These are phyloP conservation scores for Hydrolagus affinis DNA, from an alignment of 2,113 vertebrate genomes.

Conservation along the genomic window DNA sequence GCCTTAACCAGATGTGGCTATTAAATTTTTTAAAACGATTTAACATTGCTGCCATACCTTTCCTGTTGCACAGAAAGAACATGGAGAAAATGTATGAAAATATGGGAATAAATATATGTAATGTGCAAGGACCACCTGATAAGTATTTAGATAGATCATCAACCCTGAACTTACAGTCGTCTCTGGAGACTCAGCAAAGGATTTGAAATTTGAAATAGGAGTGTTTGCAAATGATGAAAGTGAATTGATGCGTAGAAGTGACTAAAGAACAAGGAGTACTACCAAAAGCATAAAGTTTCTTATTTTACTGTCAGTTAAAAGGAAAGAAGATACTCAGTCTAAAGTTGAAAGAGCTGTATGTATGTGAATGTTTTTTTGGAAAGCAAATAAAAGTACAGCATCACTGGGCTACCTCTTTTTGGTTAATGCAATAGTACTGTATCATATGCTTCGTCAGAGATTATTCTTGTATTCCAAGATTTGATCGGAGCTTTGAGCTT, in stretches of 20 bases:
- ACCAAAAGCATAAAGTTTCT: not conserved
- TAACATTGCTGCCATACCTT: not conserved
- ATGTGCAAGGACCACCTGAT: not conserved
- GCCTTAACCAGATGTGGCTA: not conserved
- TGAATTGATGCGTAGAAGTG: not conserved
- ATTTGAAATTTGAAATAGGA: not conserved
- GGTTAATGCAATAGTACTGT: not conserved
- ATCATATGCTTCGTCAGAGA: not conserved
- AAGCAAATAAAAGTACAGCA: not conserved
- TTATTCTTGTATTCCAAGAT: not conserved
- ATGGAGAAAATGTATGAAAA: not conserved
- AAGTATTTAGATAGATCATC: not conserved
- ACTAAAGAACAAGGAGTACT: not conserved
- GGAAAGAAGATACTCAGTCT: not conserved
- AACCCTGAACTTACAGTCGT: not conserved
- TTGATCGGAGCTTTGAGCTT: not conserved
- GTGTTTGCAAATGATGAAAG: not conserved
- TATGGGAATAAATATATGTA: not conserved
- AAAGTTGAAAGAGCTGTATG: not conserved
- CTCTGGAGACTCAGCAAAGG: not conserved
- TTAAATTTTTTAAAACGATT: not conserved
- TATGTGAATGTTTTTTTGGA: too few species aligned
- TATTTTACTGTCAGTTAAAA: constrained; percentile 5
- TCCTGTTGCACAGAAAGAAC: not conserved
- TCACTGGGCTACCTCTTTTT: not conserved